A percentile compares a stretch with the other conserved stretches of the same genome.
Conservation (phyloP, 2,113 vertebrate genomes). For the Genyomyrus donnyi region DNA sequence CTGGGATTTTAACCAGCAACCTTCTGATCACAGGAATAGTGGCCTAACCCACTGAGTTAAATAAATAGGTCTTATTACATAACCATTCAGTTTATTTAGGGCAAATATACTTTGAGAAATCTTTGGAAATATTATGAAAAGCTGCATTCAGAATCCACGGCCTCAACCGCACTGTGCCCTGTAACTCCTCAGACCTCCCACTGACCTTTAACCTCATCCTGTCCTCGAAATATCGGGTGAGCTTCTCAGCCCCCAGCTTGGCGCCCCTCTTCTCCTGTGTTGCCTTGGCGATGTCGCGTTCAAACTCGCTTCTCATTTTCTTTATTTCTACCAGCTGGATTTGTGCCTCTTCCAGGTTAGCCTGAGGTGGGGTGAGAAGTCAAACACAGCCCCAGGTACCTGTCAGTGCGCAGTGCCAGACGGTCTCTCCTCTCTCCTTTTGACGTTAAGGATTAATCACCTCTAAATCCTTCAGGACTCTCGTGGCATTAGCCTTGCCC, state of each 20-base stretch:
- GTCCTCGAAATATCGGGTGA: constrained; percentile 62
- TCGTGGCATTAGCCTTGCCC: constrained; percentile 42
- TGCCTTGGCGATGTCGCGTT: constrained; percentile 53
- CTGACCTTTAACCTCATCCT: constrained; percentile 59
- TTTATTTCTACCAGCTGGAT: constrained; percentile 50
- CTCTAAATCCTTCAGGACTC: constrained; percentile 50
- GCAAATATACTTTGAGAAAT: background rate
- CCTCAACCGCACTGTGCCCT: background rate
- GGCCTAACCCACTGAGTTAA: background rate
- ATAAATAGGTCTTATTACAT: background rate
- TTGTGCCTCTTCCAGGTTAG: constrained; percentile 60
- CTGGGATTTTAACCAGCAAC: background rate
- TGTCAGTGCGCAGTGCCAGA: background rate
- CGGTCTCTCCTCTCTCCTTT: background rate
- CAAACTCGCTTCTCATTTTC: constrained; percentile 57
- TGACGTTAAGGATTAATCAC: constrained; percentile 34
- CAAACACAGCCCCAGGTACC: background rate
- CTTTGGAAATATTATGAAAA: background rate
- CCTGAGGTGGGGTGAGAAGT: constrained; percentile 42
- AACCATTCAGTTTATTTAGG: background rate
- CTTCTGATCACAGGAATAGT: background rate
- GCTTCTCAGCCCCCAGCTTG: constrained; percentile 53
- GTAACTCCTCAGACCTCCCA: background rate
- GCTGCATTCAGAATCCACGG: background rate
- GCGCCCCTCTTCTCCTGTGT: constrained; percentile 50